phyloP scores from a whole-genome alignment of 2,113 vertebrate genomes.

The Jacana jacana region DNA sequence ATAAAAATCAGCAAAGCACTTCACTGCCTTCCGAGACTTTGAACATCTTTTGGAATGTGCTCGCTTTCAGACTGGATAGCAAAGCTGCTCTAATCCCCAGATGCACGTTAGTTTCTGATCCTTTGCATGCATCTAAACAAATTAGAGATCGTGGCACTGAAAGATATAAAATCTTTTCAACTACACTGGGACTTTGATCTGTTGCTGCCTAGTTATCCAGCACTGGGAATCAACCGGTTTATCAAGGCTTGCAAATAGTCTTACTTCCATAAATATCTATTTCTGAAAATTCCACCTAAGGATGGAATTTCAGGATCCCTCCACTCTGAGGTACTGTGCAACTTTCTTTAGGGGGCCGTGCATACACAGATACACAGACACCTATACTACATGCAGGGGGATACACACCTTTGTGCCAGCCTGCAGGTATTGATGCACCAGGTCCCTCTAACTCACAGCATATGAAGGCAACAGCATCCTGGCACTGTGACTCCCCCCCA shows the following conservation, averaged over 20 bases:
- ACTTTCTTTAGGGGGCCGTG: background rate
- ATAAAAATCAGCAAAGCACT: conserved; percentile 55
- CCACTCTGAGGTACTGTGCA: background rate
- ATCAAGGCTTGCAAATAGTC: background rate
- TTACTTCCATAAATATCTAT: background rate
- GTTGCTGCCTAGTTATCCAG: background rate
- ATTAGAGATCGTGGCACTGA: background rate
- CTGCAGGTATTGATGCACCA: background rate
- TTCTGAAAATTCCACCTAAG: background rate
- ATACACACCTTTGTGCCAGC: background rate
- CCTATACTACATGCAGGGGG: background rate
- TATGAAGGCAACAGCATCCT: background rate
- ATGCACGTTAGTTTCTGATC: background rate
- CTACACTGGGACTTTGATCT: background rate
- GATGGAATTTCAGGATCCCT: background rate
- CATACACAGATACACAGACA: background rate
- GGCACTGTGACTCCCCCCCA: background rate
- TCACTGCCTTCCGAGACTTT: conserved; percentile 18
- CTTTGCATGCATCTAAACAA: conserved; percentile 45
- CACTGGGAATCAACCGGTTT: background rate
- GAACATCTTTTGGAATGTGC: conserved; percentile 16
- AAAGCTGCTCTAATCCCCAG: conserved; percentile 36
- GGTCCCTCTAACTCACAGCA: background rate
- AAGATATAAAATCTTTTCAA: conserved; percentile 36
- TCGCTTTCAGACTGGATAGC: background rate